Percentiles rank a stretch among this genome's conserved stretches.
Conservation (phyloP, 2,888 invertebrate genomes). For the Philaethria dido region DNA sequence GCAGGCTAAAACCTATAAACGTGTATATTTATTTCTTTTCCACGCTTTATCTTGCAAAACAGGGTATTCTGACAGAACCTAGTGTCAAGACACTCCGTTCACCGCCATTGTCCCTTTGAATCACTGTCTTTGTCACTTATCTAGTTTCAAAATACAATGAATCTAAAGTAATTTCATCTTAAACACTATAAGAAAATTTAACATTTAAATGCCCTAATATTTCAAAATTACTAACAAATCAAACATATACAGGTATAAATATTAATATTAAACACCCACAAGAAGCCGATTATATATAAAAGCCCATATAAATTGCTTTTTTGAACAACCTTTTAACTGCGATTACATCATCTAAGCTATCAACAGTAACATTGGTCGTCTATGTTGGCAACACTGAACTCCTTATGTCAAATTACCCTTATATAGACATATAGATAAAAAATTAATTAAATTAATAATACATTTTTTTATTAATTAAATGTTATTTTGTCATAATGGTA, state of each 20-base stretch:
- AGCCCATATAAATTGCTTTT: conserved; percentile 74
- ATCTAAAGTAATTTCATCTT: no score
- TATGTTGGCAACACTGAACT: conserved; percentile 57
- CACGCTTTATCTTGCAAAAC: no score
- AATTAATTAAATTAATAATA: not conserved
- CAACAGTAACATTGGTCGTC: conserved; percentile 58
- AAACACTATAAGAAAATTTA: not conserved
- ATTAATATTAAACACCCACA: conserved; percentile 64
- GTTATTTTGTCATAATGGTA: not conserved
- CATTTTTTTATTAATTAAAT: not conserved
- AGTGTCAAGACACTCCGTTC: no score
- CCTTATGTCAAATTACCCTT: conserved; percentile 28
- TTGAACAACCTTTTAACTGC: conserved; percentile 62
- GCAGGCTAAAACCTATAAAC: no score
- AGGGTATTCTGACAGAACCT: no score
- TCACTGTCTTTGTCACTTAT: no score
- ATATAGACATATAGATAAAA: conserved; percentile 17
- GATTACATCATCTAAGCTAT: conserved; percentile 51
- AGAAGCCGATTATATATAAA: conserved; percentile 72
- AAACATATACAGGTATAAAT: conserved; percentile 45
- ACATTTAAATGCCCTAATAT: not conserved
- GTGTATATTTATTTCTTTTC: no score
- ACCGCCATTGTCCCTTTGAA: no score
- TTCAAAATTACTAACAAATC: conserved; percentile 65
- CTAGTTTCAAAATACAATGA: no score